Evolutionary conservation across 2,888 invertebrate genomes (phyloP).

Genomic region (Athalia circularis): DNA sequence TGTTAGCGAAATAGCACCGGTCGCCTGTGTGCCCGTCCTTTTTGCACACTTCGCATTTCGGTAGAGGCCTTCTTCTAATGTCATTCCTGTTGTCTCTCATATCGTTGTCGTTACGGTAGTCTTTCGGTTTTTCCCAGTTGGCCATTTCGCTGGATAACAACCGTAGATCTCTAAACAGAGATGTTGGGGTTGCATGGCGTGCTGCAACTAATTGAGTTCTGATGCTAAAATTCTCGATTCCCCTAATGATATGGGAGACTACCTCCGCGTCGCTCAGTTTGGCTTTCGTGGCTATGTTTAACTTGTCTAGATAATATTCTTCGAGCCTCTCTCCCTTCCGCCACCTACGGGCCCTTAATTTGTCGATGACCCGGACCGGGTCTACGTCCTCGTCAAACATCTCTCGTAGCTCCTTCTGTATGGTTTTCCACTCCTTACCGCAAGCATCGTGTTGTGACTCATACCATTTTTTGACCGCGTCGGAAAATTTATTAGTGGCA

Average conservation of each 20-base stretch:
- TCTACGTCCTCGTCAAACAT: constrained; percentile 35
- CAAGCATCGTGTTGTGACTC: constrained; percentile 2
- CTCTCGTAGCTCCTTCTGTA: constrained; percentile 3
- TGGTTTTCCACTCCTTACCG: not conserved
- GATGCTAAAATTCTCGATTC: constrained; percentile 43
- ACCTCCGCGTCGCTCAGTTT: constrained; percentile 5
- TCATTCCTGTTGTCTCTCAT: not conserved
- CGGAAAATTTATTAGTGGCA: constrained; percentile 41
- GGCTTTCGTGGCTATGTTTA: constrained; percentile 30
- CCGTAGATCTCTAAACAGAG: constrained; percentile 2
- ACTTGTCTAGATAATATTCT: constrained; percentile 33
- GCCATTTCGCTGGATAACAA: constrained; percentile 20
- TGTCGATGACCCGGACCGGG: constrained; percentile 12
- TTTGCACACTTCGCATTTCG: not conserved
- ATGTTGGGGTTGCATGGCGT: not conserved
- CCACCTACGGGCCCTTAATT: not conserved
- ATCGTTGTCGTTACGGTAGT: not conserved
- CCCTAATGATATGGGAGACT: constrained; percentile 35
- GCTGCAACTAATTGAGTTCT: constrained; percentile 25
- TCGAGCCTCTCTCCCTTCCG: constrained; percentile 31
- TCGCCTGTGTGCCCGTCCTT: not conserved
- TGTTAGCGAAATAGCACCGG: not conserved
- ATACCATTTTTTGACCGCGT: constrained; percentile 27
- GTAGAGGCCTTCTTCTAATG: not conserved
- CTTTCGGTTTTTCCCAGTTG: constrained; percentile 7